These are phyloP conservation scores for Physocephala rufipes DNA, from an alignment of 2,888 invertebrate genomes.

Conservation along the genomic window DNA sequence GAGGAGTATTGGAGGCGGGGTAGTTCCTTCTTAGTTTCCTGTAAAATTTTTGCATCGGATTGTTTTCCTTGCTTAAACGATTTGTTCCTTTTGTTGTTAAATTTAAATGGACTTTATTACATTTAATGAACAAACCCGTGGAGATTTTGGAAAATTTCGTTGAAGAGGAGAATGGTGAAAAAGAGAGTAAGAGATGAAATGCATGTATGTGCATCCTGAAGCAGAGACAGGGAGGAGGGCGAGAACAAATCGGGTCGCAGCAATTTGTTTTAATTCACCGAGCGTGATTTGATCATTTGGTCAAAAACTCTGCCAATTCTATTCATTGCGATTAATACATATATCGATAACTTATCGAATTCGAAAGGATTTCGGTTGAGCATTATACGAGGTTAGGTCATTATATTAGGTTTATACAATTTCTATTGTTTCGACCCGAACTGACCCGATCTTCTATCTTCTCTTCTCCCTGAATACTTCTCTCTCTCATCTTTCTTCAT, in stretches of 20 bases:
- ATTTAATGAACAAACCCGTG: neutral
- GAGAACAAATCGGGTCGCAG: neutral
- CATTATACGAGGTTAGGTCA: neutral
- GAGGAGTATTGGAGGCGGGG: too few relatives aligned
- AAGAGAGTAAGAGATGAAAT: too few relatives aligned
- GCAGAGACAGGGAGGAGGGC: too few relatives aligned
- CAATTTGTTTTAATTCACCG: neutral
- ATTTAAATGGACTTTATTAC: neutral
- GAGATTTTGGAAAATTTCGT: neutral
- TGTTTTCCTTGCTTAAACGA: neutral
- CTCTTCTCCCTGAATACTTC: neutral
- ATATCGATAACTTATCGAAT: neutral
- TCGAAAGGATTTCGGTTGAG: neutral
- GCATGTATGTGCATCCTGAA: too few relatives aligned
- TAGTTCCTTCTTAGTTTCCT: too few relatives aligned
- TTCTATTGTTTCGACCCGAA: too few relatives aligned
- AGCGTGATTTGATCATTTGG: neutral
- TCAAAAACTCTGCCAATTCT: neutral
- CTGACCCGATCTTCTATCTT: too few relatives aligned
- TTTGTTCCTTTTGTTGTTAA: neutral
- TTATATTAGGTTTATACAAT: neutral
- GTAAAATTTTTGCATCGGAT: too few relatives aligned
- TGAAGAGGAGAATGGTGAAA: too few relatives aligned
- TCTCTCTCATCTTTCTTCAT: neutral
- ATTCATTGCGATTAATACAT: too few relatives aligned